Percentiles rank a stretch among this genome's conserved stretches.
phyloP scores from a whole-genome alignment of 92 coral and sea anemone species.

The Palythoa grandis region DNA sequence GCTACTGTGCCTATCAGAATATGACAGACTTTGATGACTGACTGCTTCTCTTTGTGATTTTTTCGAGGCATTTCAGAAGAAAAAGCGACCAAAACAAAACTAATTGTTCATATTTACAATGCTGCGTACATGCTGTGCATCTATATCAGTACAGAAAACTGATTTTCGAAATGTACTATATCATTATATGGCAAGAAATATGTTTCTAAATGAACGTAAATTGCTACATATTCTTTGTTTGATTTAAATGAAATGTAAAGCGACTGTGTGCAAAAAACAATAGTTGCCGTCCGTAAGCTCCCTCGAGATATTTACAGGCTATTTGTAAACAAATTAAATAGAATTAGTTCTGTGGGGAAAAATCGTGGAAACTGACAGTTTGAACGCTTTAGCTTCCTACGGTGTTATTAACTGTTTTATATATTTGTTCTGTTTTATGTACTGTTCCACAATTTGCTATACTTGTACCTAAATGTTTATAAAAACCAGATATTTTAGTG shows the following conservation, averaged over 20 bases:
- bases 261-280: background rate
- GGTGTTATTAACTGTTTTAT: background rate
- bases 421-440: background rate
- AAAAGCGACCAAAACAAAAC: too few species aligned
- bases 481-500: too few species aligned
- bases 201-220: too few species aligned
- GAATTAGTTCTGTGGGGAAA: background rate
- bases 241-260: background rate
- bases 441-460: background rate
- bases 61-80: background rate
- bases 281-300: background rate
- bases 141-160: too few species aligned
- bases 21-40: too few species aligned
- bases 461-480: background rate
- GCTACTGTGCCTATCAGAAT: background rate
- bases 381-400: conserved; percentile 1
- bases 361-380: background rate
- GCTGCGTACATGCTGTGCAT: too few species aligned
- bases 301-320: conserved; percentile 13
- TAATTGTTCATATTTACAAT: too few species aligned
- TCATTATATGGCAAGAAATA: too few species aligned
- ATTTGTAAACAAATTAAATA: background rate
- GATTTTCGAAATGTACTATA: too few species aligned
- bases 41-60: too few species aligned
- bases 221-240: background rate